Conservation (phyloP, 1,140 invertebrate species). For the Temnothorax nylanderi region DNA sequence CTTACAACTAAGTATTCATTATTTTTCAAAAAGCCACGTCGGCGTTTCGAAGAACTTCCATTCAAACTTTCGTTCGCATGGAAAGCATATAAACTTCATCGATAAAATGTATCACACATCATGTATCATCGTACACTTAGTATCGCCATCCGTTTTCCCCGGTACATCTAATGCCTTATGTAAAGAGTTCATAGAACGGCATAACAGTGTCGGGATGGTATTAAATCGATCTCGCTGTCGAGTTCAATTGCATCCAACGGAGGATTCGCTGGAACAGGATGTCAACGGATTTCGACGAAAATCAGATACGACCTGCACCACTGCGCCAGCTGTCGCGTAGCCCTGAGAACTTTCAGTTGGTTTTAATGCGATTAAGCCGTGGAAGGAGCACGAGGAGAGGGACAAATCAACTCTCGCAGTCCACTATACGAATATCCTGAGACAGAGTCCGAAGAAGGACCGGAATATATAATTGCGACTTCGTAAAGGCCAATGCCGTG, state of each 20-base stretch:
- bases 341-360: slow-evolving; percentile 72
- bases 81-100: neutral
- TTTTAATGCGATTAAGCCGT: slow-evolving; percentile 70
- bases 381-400: slow-evolving; percentile 16
- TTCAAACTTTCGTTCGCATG: neutral
- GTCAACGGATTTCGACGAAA: slow-evolving; percentile 60
- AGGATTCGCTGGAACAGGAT: slow-evolving; percentile 35
- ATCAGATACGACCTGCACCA: slow-evolving; percentile 45
- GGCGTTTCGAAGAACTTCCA: neutral
- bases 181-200: slow-evolving; percentile 8
- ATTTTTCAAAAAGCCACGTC: slow-evolving; percentile 7
- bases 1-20: neutral
- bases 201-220: slow-evolving; percentile 7
- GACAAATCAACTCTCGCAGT: slow-evolving; percentile 55
- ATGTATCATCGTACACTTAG: neutral
- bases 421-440: slow-evolving; percentile 23
- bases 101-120: neutral
- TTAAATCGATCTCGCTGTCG: slow-evolving; percentile 5
- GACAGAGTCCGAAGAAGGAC: slow-evolving; percentile 13
- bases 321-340: neutral
- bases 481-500: neutral
- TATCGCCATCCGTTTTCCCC: neutral
- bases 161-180: neutral
- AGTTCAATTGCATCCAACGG: neutral
- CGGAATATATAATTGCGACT: slow-evolving; percentile 49